Base-by-base conservation (phyloP, 1,140 invertebrate species). In the Pissodes strobi region DNA sequence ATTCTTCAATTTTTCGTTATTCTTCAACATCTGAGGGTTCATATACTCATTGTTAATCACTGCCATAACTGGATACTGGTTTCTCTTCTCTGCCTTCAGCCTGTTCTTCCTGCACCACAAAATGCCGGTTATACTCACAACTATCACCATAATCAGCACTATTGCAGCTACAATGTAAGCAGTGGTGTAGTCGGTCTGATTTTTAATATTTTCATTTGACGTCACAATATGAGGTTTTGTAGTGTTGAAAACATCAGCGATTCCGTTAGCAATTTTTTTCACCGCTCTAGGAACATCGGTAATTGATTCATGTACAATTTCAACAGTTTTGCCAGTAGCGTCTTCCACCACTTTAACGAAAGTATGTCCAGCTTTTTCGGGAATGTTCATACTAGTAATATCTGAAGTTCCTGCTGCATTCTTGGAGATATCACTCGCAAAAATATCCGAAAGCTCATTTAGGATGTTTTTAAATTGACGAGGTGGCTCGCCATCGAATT, bases 31-130 rank as follows among this genome's bases (percentile, higher is more conserved):
- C 15, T 57, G 18, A 9, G 45, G 34, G 12, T 38, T 13, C 22
- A 57, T 57, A 27, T 57, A 57, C 15, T 57, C 55, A 13, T 10
- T 12, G 27, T 57, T 57, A 5, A 37, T 10, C 22, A 57, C 55
- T 13, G 55, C 12, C 13, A 45, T 4, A 9, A 61, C 58, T 23
- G 58, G 58, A 27, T 61, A 61, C 19, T 39, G 0, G 25, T 61
- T 61, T 41, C 45, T 61, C n/a, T 39, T 59, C 58, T 57, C 52
- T 0, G 53, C 27, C 18, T 19, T 39, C 18, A 52, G 4, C 10
- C 17, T 53, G 21, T 64, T 61, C 15, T 58, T 41, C 18, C 10
- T 65, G 57, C 48, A 58, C 37, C 30, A 64, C 41, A 55, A 19
- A 59, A 57, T 39, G 61, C 4, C 10, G 6, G 22, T 41, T 23